Evolutionary conservation across 2,888 invertebrate genomes (phyloP).

Genomic region (Abrostola tripartita): DNA sequence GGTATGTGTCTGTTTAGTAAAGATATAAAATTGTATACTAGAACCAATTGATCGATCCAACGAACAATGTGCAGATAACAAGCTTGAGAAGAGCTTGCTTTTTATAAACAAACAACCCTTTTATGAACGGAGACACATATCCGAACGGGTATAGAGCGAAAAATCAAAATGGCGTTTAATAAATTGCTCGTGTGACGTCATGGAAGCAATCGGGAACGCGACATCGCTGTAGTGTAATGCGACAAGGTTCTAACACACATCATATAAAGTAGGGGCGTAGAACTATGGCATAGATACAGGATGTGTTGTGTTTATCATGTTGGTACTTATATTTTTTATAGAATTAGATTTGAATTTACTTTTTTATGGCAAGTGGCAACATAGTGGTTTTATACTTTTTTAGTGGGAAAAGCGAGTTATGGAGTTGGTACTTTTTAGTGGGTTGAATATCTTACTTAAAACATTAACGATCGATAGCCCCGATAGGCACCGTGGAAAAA

Average conservation of each 20-base stretch:
- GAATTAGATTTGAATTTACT: too few species aligned
- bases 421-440: too few species aligned
- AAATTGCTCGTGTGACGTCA: conserved; percentile 59
- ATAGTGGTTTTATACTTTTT: too few species aligned
- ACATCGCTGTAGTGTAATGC: conserved; percentile 42
- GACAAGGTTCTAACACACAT: conserved; percentile 56
- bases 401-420: too few species aligned
- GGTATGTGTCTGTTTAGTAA: too few species aligned
- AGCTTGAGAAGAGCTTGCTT: neutral
- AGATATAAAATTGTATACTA: too few species aligned
- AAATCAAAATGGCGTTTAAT: conserved; percentile 57
- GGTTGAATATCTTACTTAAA: too few species aligned
- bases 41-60: too few species aligned
- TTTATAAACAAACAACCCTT: neutral
- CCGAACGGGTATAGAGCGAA: conserved; percentile 17
- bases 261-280: conserved; percentile 38
- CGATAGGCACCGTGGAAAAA: too few species aligned
- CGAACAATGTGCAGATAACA: too few species aligned
- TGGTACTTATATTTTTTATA: neutral
- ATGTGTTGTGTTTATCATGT: neutral
- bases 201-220: conserved; percentile 53
- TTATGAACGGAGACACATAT: conserved; percentile 18
- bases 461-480: too few species aligned
- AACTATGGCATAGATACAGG: conserved; percentile 46
- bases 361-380: too few species aligned